Evolutionary conservation across 2,113 vertebrate genomes (phyloP), one percentile per base, ranked within the genome.

Genomic region (Oxyura jamaicensis): DNA sequence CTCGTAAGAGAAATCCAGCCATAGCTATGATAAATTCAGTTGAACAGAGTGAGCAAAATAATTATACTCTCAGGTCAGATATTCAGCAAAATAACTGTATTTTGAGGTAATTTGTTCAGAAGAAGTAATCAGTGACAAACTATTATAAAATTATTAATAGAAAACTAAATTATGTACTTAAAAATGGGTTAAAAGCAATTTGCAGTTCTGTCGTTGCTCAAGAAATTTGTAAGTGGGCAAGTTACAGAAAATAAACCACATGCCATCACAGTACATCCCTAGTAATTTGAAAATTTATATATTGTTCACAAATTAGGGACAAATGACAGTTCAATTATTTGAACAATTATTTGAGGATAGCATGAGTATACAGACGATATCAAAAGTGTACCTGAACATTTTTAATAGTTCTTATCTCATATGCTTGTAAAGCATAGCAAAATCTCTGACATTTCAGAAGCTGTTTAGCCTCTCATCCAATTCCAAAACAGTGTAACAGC

Each of bases 211-310:
- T 71, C 77, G 78, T 90, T 71, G 72, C 53, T 71, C 29, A 48
- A 77, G 31, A 90, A 91, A 83, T 76, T 55, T 95, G 83, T 74
- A 59, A 77, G 50, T 83, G 1, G 22, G 6, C 46, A 63, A 67
- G 59, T 67, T 93, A 62, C 19, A 91, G 35, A 85, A 91, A 95
- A 87, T n/a, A 93, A 94, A 58, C 28, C 41, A 90, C 17, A 33
- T 14, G 7, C 36, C 87, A 25, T 39, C 4, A 1, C 21, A 72
- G 14, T 9, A 74, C 6, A 8, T 52, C 23, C 36, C 31, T 39
- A 71, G 62, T 83, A 83, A 92, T 88, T 68, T 58, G 74, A 85
- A 89, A 56, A 73, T 11, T 2, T 52, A 86, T 31, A 52, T 13
- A 41, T 29, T 42, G 0, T 58, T 89, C 2, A 6, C 16, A 71